Percentiles rank a stretch among this genome's conserved stretches.
These are phyloP conservation scores for Momotus momota DNA, from an alignment of 2,797 vertebrate species.

Conservation along the genomic window DNA sequence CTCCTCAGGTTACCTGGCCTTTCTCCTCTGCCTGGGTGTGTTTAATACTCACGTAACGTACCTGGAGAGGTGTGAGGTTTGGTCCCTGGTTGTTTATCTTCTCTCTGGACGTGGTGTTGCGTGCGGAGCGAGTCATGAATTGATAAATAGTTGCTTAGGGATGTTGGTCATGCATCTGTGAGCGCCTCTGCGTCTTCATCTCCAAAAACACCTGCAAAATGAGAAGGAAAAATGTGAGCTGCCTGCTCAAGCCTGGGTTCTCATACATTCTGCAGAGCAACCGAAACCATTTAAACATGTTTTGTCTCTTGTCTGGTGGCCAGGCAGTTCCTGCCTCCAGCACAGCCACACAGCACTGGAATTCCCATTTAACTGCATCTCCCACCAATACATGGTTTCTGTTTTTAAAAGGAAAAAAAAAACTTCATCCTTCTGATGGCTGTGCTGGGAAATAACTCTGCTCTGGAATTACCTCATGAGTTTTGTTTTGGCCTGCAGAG, in stretches of 20 bases:
- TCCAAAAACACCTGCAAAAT: not conserved
- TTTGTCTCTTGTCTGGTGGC: not conserved
- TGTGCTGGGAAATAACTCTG: not conserved
- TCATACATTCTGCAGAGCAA: not conserved
- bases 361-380: not conserved
- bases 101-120: not conserved
- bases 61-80: not conserved
- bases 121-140: not conserved
- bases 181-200: not conserved
- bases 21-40: not conserved
- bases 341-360: not conserved
- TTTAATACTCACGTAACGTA: not conserved
- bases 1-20: not conserved
- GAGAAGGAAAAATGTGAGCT: not conserved
- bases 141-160: not conserved
- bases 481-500: not conserved
- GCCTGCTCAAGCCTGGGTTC: not conserved
- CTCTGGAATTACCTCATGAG: not conserved
- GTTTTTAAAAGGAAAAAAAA: not conserved
- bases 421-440: not conserved
- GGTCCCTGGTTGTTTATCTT: not conserved
- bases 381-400: not conserved
- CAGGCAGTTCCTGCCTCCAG: not conserved
- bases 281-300: not conserved
- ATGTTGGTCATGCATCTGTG: not conserved